Evolutionary conservation across 2,797 vertebrate species (phyloP), one percentile per base, ranked within the genome.

Genomic region (Darevskia mixta): DNA sequence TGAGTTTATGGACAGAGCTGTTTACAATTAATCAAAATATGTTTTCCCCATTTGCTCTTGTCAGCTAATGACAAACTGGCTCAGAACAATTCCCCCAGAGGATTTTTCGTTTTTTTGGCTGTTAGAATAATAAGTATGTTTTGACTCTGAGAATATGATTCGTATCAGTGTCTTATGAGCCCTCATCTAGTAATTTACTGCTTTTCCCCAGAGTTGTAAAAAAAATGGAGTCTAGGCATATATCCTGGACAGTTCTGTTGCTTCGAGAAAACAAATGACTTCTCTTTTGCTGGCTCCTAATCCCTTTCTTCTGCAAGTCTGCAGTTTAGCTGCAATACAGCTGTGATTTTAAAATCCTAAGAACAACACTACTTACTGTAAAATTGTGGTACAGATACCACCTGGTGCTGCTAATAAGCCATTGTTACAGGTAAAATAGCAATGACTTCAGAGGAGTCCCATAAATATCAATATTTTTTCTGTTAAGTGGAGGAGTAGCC

Each of bases 1-100:
- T 38, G 77, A 55, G 32, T 87, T 91, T 87, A 25, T 66, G 85
- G 87, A 4, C 6, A 4, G 66, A 45, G 13, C 73, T 91, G 79
- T 32, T 88, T 43, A 78, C 61, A 79, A 10, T 89, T 29, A 38
- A 0, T 58, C 71, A 73, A 32, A 82, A 85, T 78, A 43, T 45
- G n/a, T 79, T 81, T 90, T 58, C 69, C 67, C 41, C 20, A 43
- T 84, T 67, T 17, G 76, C 20, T 32, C 49, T 2, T 0, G 5
- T 29, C 29, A 0, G 38, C 85, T 41, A 41, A 49, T 87, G 8
- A 25, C 0, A 1, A 75, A 11, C 83, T 90, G 13, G 58, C 45
- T 72, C 35, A 69, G 64, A 71, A 0, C 7, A 55, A 45, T 17
- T 83, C 35, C 11, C 25, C 80, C 15, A 58, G 9, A 78, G 32